phyloP scores from a whole-genome alignment of 2,113 vertebrate species.

The Cyphomyrus discorhynchus region DNA sequence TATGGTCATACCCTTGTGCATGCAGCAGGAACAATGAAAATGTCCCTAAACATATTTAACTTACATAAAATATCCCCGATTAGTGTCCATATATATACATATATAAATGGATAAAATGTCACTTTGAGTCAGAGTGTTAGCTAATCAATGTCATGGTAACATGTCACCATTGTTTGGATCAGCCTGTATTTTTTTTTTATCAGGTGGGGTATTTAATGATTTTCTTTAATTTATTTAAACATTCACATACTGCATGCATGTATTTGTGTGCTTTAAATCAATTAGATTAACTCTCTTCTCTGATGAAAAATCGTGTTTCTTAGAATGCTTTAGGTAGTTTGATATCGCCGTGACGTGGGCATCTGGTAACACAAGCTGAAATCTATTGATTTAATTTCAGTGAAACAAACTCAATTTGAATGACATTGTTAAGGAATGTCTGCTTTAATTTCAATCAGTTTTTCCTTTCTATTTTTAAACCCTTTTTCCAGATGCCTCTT shows the following conservation, averaged over 20 bases:
- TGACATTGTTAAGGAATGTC: slow-evolving; percentile 33
- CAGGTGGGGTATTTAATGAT: not conserved
- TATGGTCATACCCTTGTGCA: not conserved
- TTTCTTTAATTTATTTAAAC: not conserved
- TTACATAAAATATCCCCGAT: not conserved
- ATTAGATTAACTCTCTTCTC: slow-evolving; percentile 4
- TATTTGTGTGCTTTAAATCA: not conserved
- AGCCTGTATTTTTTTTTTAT: not conserved
- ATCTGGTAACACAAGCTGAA: slow-evolving; percentile 36
- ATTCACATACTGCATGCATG: not conserved
- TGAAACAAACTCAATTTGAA: slow-evolving; percentile 38
- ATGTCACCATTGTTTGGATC: not conserved
- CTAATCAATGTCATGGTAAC: not conserved
- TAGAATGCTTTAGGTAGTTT: slow-evolving; percentile 16
- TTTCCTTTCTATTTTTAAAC: slow-evolving; percentile 31
- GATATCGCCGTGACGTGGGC: slow-evolving; percentile 26
- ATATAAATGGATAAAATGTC: not conserved
- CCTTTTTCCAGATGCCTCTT: not conserved
- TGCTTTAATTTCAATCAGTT: slow-evolving; percentile 29
- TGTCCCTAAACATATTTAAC: not conserved
- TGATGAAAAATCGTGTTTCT: slow-evolving; percentile 16
- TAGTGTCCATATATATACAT: not conserved
- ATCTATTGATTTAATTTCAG: slow-evolving; percentile 39
- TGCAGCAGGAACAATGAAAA: not conserved
- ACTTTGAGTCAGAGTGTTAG: not conserved